Evolutionary conservation across 2,797 vertebrate species (phyloP).

Genomic region (Gymnodraco acuticeps): DNA sequence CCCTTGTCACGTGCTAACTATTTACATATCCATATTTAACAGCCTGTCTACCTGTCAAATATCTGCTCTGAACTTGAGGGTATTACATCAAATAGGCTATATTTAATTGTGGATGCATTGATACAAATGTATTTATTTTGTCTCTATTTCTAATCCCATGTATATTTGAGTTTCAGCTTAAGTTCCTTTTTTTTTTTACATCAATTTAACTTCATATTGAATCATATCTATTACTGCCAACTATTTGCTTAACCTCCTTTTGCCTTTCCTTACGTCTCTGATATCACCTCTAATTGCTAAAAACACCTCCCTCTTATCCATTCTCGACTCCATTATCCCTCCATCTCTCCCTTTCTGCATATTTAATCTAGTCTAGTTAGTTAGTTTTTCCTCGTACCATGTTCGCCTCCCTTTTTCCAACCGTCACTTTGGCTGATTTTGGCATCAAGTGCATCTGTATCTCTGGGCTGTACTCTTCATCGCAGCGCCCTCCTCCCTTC

Average conservation of each 20-base stretch:
- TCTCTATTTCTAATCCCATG: neutral
- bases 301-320: constrained; percentile 6
- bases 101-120: neutral
- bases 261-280: neutral
- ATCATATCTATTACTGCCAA: constrained; percentile 11
- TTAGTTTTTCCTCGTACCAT: constrained; percentile 33
- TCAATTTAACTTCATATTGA: neutral
- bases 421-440: constrained; percentile 43
- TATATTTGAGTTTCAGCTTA: neutral
- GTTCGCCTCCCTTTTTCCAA: constrained; percentile 23
- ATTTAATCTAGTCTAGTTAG: constrained; percentile 17
- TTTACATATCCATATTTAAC: constrained; percentile 29
- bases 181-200: neutral
- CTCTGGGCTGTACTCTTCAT: constrained; percentile 40
- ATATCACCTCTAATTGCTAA: neutral
- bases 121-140: neutral
- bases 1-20: neutral
- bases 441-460: constrained; percentile 53
- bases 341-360: constrained; percentile 28
- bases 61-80: neutral
- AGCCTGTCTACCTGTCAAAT: constrained; percentile 2
- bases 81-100: neutral
- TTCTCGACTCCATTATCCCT: neutral
- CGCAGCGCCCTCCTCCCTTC: constrained; percentile 38
- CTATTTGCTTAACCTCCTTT: constrained; percentile 11